These are phyloP conservation scores for Stegostoma tigrinum DNA, from an alignment of 2,113 vertebrate species.

Conservation along the genomic window DNA sequence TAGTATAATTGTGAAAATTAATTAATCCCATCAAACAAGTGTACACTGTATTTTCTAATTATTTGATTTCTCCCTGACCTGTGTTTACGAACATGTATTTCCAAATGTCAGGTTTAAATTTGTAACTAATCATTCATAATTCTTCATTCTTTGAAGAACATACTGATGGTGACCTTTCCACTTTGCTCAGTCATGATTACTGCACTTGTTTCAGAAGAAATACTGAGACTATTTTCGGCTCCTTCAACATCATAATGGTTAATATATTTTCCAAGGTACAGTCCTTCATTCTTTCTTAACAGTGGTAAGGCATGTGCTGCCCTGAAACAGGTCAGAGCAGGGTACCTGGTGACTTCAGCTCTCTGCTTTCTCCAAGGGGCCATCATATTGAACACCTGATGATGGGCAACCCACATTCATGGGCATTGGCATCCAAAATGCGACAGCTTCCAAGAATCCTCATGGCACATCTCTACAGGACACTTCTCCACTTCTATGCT, in stretches of 20 bases:
- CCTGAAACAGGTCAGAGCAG: background rate
- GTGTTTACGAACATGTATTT: slow-evolving; percentile 3
- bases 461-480: no score
- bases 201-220: no score
- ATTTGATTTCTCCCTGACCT: background rate
- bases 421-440: no score
- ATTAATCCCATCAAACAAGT: background rate
- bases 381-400: no score
- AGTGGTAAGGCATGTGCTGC: background rate
- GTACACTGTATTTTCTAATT: background rate
- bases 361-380: no score
- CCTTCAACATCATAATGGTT: background rate
- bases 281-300: background rate
- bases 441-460: no score
- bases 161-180: background rate
- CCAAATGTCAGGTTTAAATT: slow-evolving; percentile 3
- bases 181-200: background rate
- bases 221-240: background rate
- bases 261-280: background rate
- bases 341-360: no score
- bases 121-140: background rate
- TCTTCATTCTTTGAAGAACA: background rate
- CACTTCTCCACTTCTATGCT: no score
- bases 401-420: no score
- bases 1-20: slow-evolving; percentile 13